Conservation (phyloP, 2,113 vertebrate species). For the Peromyscus polionotus region DNA sequence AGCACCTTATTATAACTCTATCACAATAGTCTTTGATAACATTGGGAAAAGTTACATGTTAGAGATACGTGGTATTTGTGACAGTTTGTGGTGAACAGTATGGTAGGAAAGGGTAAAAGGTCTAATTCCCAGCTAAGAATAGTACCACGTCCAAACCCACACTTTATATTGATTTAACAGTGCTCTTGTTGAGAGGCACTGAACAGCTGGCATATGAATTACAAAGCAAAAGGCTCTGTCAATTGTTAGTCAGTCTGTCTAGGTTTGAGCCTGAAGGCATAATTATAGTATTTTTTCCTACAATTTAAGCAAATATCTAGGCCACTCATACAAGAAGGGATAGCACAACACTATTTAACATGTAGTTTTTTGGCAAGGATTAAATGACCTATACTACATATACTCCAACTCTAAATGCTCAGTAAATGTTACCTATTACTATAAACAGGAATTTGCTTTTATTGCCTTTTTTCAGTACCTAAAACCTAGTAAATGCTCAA, state of each 20-base stretch:
- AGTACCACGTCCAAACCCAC: neutral
- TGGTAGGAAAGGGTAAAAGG: neutral
- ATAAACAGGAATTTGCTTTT: neutral
- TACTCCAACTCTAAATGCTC: neutral
- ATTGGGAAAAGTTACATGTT: neutral
- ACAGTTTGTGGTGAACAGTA: neutral
- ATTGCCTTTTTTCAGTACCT: neutral
- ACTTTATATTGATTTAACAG: neutral
- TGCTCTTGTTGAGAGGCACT: neutral
- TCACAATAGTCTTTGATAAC: neutral
- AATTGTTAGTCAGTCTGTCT: neutral
- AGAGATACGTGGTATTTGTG: neutral
- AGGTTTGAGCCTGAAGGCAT: neutral
- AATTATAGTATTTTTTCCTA: neutral
- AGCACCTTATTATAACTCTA: neutral
- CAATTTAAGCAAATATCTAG: neutral
- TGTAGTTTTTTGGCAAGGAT: neutral
- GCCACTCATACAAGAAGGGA: neutral
- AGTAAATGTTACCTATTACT: neutral
- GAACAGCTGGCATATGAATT: neutral
- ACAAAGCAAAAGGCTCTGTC: neutral
- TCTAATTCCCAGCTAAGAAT: neutral
- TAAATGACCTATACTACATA: neutral
- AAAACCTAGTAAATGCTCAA: constrained; percentile 41
- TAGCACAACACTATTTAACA: neutral